Evolutionary conservation across 2,888 invertebrate species (phyloP).

Genomic region (Rhaphigaster nebulosa): DNA sequence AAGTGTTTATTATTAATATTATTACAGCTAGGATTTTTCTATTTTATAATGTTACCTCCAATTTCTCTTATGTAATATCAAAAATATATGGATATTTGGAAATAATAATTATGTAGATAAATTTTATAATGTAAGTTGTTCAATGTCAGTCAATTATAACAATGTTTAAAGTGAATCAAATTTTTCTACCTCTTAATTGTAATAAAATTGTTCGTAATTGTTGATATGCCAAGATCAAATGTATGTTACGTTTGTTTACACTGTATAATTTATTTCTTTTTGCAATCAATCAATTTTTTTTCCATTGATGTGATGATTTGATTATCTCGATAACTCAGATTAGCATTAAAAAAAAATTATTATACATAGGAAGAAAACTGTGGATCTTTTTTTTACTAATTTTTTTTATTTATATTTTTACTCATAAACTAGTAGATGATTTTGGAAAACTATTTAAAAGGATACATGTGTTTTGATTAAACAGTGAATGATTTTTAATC

Average conservation of each 20-base stretch:
- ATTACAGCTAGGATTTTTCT: neutral
- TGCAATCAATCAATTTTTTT: neutral
- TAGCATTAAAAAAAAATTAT: too few relatives aligned
- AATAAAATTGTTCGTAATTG: neutral
- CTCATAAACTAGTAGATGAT: slow-evolving; percentile 1
- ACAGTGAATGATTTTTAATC: slow-evolving; percentile 16
- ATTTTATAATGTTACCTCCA: neutral
- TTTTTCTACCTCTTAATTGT: neutral
- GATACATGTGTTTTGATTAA: slow-evolving; percentile 5
- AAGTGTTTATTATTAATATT: neutral
- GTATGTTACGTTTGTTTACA: neutral
- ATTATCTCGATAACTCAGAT: neutral
- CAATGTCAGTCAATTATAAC: neutral
- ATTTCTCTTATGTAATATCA: neutral
- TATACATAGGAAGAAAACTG: neutral
- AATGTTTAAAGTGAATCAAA: neutral
- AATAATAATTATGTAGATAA: neutral
- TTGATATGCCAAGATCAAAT: neutral
- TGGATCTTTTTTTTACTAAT: neutral
- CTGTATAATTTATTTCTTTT: neutral
- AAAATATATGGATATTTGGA: neutral
- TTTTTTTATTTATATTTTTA: slow-evolving; percentile 20
- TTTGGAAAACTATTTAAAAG: neutral
- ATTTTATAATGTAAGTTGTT: neutral
- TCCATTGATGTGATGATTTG: neutral